Evolutionary conservation across 2,113 vertebrate genomes (phyloP), one percentile per base, ranked within the genome.

Genomic region (Protobothrops flavoviridis): DNA sequence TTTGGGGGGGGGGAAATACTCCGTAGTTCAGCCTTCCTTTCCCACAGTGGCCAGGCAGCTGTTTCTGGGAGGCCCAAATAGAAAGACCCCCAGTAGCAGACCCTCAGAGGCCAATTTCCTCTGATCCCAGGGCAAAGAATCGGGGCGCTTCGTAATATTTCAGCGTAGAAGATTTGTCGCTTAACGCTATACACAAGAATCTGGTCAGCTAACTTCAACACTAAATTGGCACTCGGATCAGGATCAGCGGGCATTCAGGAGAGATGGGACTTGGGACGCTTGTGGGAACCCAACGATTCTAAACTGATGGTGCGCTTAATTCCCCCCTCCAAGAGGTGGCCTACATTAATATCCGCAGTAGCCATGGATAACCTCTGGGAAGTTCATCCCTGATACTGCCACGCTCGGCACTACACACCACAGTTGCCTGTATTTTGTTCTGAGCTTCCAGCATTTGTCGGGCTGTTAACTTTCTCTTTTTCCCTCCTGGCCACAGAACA

Each of bases 401-500:
- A 4, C 1, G 15, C 20, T 86, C 5, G 1, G 43, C 21, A 0
- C 17, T 24, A 3, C 55, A 43, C 23, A 2, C 23, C 29, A 3
- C 52, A 29, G 45, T 8, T 55, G 11, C 52, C 74, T 17, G 23
- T n/a, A 11, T n/a, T 85, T 5, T 43, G 6, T 3, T 33, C 5
- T 8, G 21, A 15, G n/a, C 17, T 1, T 55, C 21, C 12, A 1
- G 4, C 12, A 15, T 87, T 85, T 50, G 7, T 21, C 39, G 12
- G 1, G 4, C 4, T 13, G 3, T 33, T 69, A 9, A 69, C 12
- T 6, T 69, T 69, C 4, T 90, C 50, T 92, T 21, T 45, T 61
- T 2, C 6, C 0, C 29, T 93, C 87, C 0, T 33, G 90, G 53
- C 87, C 23, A 95, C 92, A 99, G 99, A 99, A 99, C 69, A 99